These are phyloP conservation scores for Trichosurus vulpecula DNA, from an alignment of 2,797 vertebrate genomes.

Conservation along the genomic window DNA sequence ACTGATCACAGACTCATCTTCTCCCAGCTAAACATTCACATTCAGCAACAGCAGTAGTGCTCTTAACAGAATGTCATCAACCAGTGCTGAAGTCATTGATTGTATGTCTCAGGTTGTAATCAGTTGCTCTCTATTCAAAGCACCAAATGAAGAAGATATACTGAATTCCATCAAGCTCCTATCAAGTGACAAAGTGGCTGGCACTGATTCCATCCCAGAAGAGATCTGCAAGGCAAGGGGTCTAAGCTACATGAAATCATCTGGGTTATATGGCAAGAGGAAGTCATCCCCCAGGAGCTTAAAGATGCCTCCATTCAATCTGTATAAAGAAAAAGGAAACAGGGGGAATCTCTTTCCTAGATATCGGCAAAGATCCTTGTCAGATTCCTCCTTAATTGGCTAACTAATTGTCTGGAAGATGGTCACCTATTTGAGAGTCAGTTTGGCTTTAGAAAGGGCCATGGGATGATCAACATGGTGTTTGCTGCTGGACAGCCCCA, in stretches of 20 bases:
- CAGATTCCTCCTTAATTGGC: not conserved
- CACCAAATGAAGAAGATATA: not conserved
- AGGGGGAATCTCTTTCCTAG: not conserved
- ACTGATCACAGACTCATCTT: not conserved
- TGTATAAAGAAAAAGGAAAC: not conserved
- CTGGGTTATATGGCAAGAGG: not conserved
- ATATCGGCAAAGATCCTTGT: not conserved
- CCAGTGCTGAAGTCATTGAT: not conserved
- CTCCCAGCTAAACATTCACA: not conserved
- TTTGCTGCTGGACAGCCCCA: not conserved
- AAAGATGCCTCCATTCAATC: not conserved
- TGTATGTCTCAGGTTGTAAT: not conserved
- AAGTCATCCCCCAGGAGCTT: not conserved
- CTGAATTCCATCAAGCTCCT: not conserved
- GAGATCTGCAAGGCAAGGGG: not conserved
- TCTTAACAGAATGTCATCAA: not conserved
- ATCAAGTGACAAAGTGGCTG: not conserved
- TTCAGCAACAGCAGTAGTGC: not conserved
- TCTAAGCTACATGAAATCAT: not conserved
- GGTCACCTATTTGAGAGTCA: not conserved
- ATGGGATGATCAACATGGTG: not conserved
- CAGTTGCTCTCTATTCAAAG: not conserved
- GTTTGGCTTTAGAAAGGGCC: not conserved
- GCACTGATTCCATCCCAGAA: not conserved
- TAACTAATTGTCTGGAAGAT: not conserved